phyloP scores from a whole-genome alignment of 2,888 invertebrate genomes.

The Drymonia ruficornis region DNA sequence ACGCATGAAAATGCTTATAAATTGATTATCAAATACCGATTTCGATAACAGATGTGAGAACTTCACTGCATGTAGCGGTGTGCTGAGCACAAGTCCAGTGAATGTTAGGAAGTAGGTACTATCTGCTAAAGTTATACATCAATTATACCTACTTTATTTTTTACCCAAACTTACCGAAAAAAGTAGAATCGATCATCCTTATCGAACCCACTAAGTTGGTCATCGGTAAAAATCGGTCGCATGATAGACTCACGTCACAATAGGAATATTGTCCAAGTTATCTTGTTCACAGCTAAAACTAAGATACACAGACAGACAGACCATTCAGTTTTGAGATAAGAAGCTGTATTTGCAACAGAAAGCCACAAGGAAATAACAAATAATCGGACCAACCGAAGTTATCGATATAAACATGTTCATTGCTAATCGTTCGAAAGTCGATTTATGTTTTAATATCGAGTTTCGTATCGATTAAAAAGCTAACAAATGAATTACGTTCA shows the following conservation, averaged over 20 bases:
- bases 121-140: no score
- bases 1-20: no score
- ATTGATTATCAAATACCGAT: no score
- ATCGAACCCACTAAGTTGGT: neutral
- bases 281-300: neutral
- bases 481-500: neutral
- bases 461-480: constrained; percentile 25
- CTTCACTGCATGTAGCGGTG: no score
- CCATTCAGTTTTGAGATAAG: constrained; percentile 24
- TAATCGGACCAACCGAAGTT: constrained; percentile 42
- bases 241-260: neutral
- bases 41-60: no score
- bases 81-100: no score
- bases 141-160: no score
- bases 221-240: neutral
- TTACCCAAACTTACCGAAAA: no score
- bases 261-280: neutral
- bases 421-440: constrained; percentile 46
- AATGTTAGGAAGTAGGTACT: no score
- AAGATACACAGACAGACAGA: neutral
- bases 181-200: no score
- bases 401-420: constrained; percentile 44
- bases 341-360: constrained; percentile 45
- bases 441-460: constrained; percentile 41
- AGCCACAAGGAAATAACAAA: constrained; percentile 47